Conservation (phyloP, 2,113 vertebrate genomes). For the Zosterops japonicus region DNA sequence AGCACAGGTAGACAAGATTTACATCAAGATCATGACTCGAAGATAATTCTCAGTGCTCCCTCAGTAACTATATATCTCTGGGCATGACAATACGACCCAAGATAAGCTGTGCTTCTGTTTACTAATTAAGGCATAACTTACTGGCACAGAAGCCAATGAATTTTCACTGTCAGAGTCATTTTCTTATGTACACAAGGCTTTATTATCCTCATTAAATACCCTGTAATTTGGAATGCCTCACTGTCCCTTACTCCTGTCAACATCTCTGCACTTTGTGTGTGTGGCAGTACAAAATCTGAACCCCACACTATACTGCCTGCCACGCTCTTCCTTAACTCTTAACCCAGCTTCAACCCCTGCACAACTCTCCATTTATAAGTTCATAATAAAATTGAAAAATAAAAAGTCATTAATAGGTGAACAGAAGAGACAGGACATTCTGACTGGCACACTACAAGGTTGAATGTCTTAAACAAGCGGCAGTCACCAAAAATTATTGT, state of each 20-base stretch:
- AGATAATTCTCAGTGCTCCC: conserved; percentile 8
- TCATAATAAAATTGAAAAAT: neutral
- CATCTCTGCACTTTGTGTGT: neutral
- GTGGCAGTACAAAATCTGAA: neutral
- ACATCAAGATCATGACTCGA: conserved; percentile 34
- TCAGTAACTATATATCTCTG: neutral
- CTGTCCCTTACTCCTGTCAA: neutral
- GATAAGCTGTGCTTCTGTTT: neutral
- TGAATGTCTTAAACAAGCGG: conserved; percentile 6
- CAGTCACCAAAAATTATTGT: neutral
- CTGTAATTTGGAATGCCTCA: neutral
- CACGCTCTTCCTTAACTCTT: neutral
- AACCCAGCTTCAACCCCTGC: neutral
- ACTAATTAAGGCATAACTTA: conserved; percentile 21
- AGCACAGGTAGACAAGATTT: conserved; percentile 35
- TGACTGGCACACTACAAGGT: conserved; percentile 38
- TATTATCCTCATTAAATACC: neutral
- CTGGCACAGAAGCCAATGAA: neutral
- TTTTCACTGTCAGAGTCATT: neutral
- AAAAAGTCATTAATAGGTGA: neutral
- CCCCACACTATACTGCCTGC: neutral
- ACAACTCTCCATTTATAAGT: neutral
- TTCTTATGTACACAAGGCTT: neutral
- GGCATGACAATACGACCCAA: neutral
- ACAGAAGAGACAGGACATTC: neutral